These are phyloP conservation scores for Polyodon spathula DNA, from an alignment of 2,113 vertebrate genomes.

Conservation along the genomic window DNA sequence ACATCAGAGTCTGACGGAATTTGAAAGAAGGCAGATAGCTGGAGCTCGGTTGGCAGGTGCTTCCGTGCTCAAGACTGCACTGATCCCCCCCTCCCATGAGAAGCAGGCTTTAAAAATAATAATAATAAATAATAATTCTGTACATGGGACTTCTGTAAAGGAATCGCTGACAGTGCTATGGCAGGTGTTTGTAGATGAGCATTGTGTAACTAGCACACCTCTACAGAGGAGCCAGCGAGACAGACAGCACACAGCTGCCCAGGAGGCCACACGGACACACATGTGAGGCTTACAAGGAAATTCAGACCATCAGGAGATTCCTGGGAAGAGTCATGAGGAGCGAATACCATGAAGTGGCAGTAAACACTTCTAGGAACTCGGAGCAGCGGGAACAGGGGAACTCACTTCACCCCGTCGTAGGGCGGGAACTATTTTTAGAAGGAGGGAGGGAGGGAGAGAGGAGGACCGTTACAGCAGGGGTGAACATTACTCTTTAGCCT, in stretches of 20 bases:
- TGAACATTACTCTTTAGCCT: no score
- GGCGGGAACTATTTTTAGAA: conserved; percentile 23
- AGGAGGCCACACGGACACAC: conserved; percentile 11
- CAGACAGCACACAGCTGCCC: neutral
- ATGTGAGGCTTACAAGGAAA: conserved; percentile 12
- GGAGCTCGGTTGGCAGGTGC: no score
- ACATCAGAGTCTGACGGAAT: no score
- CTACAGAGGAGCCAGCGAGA: neutral
- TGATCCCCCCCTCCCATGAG: no score
- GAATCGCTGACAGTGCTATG: neutral
- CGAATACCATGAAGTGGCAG: conserved; percentile 21
- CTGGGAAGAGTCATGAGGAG: conserved; percentile 3
- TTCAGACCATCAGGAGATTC: conserved; percentile 5
- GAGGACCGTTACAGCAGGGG: no score
- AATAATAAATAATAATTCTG: no score
- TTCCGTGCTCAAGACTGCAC: no score
- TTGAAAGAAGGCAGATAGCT: no score
- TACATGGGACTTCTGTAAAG: neutral
- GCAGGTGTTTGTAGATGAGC: neutral
- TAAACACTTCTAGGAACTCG: conserved; percentile 24
- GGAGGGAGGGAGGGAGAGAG: conserved; percentile 2
- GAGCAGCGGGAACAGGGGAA: neutral
- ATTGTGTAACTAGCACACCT: no score
- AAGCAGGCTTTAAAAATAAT: no score
- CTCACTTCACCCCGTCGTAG: no score